Base-by-base conservation (phyloP, 2,888 invertebrate species). In the Leucophenga montana region DNA sequence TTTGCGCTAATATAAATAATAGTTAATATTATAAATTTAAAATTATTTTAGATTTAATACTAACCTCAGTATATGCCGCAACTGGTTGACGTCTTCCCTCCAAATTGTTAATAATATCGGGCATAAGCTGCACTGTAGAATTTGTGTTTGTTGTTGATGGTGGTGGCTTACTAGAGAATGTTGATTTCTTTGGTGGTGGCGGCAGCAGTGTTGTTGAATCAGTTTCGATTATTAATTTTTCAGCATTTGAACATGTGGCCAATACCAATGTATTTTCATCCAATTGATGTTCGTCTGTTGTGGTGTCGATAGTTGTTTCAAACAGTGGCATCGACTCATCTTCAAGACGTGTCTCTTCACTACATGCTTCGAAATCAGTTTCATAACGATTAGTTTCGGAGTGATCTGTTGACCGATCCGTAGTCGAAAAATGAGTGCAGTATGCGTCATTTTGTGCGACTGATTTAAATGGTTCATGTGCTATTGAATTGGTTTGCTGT, bases 21-120 rank as follows among this genome's bases (percentile, higher is more conserved):
- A 54, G 11, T 18, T 8, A n/a, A 59, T 11, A 33, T 59, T 59
- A 59, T n/a, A 31, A 11, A 33, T 59, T 11, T 31, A 20, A 16
- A 39, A n/a, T 8, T 61, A 39, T 16, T 39, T 39, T 16, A 11
- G 13, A 50, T 50, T 50, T 16, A 50, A n/a, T 8, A 16, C 50
- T 6, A 50, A 50, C 18, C 50, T n/a, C 50, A n/a, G 16, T 18
- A 39, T 4, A 6, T 50, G 3, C 50, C 50, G n/a, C 50, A 3
- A 18, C 39, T n/a, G 33, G 6, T 83, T 93, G 90, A 59, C 91
- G 89, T 61, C 92, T 89, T 73, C 92, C 89, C 85, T 92, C 92
- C 18, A 92, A 92, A 86, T 92, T 92, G 76, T 87, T 90, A 59
- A 89, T 89, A 71, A 89, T 86, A 69, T 85, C 85, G 3, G 86